Conservation (phyloP, 2,888 invertebrate genomes). For the Lottia gigantea region DNA sequence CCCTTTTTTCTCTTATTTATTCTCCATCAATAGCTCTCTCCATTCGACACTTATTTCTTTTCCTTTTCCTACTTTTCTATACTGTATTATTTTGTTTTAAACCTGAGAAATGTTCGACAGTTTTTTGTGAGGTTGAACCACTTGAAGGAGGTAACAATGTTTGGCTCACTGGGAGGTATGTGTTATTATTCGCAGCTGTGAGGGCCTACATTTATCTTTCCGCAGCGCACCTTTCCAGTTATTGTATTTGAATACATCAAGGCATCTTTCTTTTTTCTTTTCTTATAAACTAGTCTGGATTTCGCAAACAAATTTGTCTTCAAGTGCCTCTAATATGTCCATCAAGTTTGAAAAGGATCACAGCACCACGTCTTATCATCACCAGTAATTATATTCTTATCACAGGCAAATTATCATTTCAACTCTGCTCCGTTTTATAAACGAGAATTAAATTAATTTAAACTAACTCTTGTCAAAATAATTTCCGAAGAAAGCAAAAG, state of each 20-base stretch:
- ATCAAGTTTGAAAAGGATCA: not conserved
- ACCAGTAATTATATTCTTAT: too few species aligned
- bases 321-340: conserved; percentile 7
- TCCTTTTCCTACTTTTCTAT: not conserved
- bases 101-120: conserved; percentile 4
- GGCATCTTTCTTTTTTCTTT: conserved; percentile 5
- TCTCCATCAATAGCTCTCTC: not conserved
- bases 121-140: conserved; percentile 4
- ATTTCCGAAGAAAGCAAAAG: too few species aligned
- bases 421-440: not conserved
- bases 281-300: not conserved
- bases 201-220: conserved; percentile 7
- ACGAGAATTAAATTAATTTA: conserved; percentile 6
- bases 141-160: not conserved
- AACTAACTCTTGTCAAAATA: not conserved
- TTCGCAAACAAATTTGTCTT: conserved; percentile 10
- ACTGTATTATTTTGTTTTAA: conserved; percentile 9
- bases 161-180: conserved; percentile 11
- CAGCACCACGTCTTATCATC: not conserved
- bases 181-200: conserved; percentile 8
- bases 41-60: conserved; percentile 8
- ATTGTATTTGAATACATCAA: not conserved
- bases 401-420: too few species aligned
- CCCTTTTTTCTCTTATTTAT: not conserved
- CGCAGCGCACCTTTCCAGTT: conserved; percentile 1